phyloP scores from a whole-genome alignment of 2,888 invertebrate species.

The Cotesia congregata region DNA sequence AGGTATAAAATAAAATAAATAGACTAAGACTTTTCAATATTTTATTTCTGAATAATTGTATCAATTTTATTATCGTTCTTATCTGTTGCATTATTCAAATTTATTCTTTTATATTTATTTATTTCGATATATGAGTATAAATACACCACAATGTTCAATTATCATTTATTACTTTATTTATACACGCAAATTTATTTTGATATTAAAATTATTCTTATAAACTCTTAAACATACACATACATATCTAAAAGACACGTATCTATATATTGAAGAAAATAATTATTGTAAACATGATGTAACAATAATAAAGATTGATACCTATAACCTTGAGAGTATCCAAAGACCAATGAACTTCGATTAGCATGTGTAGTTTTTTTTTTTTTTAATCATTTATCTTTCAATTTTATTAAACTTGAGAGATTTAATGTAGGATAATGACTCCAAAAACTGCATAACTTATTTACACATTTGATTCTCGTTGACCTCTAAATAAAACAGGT shows the following conservation, averaged over 20 bases:
- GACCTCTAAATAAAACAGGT: conserved; percentile 23
- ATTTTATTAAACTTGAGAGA: conserved; percentile 4
- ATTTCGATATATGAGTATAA: not conserved
- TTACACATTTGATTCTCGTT: conserved; percentile 16
- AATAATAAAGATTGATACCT: conserved; percentile 21
- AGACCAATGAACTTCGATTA: not conserved
- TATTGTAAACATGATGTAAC: conserved; percentile 5
- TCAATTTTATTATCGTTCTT: not conserved
- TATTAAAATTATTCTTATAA: not conserved
- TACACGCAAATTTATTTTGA: not conserved
- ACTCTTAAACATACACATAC: not conserved
- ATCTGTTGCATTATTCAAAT: not conserved
- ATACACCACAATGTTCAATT: not conserved
- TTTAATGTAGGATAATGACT: not conserved
- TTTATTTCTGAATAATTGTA: too few relatives aligned
- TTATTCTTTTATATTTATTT: not conserved
- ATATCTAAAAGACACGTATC: not conserved
- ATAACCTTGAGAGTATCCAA: not conserved
- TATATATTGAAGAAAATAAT: not conserved
- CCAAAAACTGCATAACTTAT: conserved; percentile 6
- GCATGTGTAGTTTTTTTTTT: conserved; percentile 1
- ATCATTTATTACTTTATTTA: not conserved
- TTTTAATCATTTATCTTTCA: not conserved
- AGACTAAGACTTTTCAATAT: too few relatives aligned
- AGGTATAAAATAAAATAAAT: too few relatives aligned